These are phyloP conservation scores for Alaudala cheleensis DNA, from an alignment of 2,113 vertebrate genomes.

Conservation along the genomic window DNA sequence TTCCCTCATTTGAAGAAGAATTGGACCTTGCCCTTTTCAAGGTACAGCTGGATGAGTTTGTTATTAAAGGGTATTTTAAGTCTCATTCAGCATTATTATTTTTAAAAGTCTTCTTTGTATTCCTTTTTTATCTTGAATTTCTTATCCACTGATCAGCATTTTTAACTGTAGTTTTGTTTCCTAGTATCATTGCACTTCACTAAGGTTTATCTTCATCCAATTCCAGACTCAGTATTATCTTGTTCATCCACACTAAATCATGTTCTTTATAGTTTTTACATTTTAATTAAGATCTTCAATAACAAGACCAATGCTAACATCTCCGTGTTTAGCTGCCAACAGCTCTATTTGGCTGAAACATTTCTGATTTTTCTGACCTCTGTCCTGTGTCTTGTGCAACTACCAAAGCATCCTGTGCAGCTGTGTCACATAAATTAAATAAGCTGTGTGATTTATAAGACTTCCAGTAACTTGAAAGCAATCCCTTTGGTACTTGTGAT, in stretches of 20 bases:
- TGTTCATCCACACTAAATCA: conserved; percentile 51
- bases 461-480: conserved; percentile 65
- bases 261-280: conserved; percentile 27
- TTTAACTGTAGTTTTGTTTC: conserved; percentile 18
- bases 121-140: conserved; percentile 16
- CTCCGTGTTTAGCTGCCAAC: background rate
- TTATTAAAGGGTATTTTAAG: background rate
- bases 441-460: conserved; percentile 66
- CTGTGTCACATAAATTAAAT: conserved; percentile 69
- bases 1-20: background rate
- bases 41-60: background rate
- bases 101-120: background rate
- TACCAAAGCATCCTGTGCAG: conserved; percentile 49
- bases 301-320: conserved; percentile 33
- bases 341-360: conserved; percentile 31
- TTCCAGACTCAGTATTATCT: conserved; percentile 26
- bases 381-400: conserved; percentile 54
- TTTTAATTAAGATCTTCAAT: conserved; percentile 56
- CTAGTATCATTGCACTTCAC: background rate
- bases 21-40: background rate
- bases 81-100: background rate
- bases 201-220: conserved; percentile 3
- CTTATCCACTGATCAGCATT: conserved; percentile 37
- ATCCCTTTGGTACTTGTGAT: conserved; percentile 62
- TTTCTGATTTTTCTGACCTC: conserved; percentile 55